Evolutionary conservation across 2,888 invertebrate genomes (phyloP).

Genomic region (Diarsia brunnea): DNA sequence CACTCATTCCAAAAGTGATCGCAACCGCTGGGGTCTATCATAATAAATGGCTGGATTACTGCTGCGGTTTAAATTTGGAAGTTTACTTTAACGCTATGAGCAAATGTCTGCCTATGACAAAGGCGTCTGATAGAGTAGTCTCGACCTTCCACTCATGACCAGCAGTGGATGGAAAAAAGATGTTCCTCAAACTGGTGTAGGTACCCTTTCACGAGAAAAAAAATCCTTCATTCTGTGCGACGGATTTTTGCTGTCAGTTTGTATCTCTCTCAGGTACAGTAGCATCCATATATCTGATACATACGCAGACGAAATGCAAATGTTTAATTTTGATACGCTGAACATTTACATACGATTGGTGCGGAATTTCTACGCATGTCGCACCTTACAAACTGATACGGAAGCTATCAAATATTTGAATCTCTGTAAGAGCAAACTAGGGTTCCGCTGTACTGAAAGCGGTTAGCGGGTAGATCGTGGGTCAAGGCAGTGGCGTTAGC

Average conservation of each 20-base stretch:
- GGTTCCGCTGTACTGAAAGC: neutral
- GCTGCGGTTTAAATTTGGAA: too few relatives aligned
- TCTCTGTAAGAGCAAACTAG: neutral
- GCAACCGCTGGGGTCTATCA: too few relatives aligned
- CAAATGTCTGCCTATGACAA: too few relatives aligned
- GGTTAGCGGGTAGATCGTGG: neutral
- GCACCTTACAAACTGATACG: conserved; percentile 22
- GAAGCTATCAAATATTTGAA: conserved; percentile 28
- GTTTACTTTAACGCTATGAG: too few relatives aligned
- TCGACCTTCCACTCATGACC: too few relatives aligned
- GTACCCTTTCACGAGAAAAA: too few relatives aligned
- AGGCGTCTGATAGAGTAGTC: too few relatives aligned
- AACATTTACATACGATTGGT: neutral
- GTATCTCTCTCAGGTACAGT: neutral
- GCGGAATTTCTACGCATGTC: conserved; percentile 16
- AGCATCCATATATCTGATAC: neutral
- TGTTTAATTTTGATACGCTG: conserved; percentile 1
- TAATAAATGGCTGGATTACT: too few relatives aligned
- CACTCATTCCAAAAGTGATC: too few relatives aligned
- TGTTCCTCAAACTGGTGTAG: too few relatives aligned
- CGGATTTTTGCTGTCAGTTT: neutral
- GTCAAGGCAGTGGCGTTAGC: neutral
- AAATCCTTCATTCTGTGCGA: neutral
- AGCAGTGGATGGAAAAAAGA: too few relatives aligned
- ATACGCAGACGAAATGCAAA: neutral